Conservation (phyloP, 2,888 invertebrate genomes). For the Lasioglossum vierecki region DNA sequence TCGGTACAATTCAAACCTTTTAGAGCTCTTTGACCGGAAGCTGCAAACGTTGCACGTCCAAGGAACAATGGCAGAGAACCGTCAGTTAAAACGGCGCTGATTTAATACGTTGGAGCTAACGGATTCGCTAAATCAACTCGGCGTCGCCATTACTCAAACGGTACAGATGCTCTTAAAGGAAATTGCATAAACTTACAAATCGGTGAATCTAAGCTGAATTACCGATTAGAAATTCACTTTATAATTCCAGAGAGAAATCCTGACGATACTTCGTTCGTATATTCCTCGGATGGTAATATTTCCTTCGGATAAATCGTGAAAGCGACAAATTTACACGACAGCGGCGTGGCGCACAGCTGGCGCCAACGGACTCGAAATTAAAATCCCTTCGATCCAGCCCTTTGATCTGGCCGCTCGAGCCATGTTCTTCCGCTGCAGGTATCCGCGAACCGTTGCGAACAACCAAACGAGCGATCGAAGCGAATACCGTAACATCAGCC, state of each 20-base stretch:
- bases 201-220: neutral
- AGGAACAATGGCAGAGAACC: neutral
- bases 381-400: neutral
- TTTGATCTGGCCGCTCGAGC: neutral
- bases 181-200: neutral
- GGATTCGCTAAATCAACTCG: neutral
- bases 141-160: neutral
- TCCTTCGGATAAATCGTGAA: neutral
- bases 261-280: neutral
- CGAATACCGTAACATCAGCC: slow-evolving; percentile 6
- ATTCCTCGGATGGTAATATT: neutral
- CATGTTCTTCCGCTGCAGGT: neutral
- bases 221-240: neutral
- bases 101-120: neutral
- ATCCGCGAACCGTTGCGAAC: neutral
- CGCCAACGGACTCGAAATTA: neutral
- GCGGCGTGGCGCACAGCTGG: neutral
- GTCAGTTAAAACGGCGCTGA: neutral
- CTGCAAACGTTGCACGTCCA: neutral
- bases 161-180: neutral
- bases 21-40: slow-evolving; percentile 5
- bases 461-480: slow-evolving; percentile 10
- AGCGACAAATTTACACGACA: neutral
- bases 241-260: neutral
- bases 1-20: neutral